Base-by-base conservation (phyloP, 2,797 vertebrate species). In the Paratrypauchen microcephalus region DNA sequence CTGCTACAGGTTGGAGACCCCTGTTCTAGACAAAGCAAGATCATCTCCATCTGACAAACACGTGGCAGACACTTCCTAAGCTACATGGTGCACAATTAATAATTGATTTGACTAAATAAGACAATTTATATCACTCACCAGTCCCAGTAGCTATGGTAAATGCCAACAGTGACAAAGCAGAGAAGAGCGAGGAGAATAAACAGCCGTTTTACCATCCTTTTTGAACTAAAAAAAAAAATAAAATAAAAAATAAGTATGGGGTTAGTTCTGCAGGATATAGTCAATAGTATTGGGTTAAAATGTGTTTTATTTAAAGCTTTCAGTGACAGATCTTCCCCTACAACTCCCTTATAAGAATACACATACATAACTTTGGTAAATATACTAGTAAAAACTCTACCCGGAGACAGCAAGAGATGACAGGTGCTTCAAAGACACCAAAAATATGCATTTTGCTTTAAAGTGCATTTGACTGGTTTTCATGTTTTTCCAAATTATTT, bases 141-240 rank as follows among this genome's bases (percentile, higher is more conserved):
- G 30, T 32, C 7, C 30, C 30, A 32, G 79, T 93, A 92, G 24
- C 91, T 87, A 1, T 92, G 92, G 87, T 93, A 94, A 78, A 95
- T 86, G 77, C 96, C 84, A 18, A 96, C 86, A 80, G 93, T 95
- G 75, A 93, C 70, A 0, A 91, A 92, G 74, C 93, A 93, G 87
- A 95, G 84, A 23, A 90, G 91, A 41, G 94, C 57, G 36, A 96
- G 74, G 68, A 92, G 67, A 75, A 96, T 87, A 71, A 95, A 91
- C 23, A 92, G 80, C 88, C 94, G 95, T 89, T 94, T 95, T 81
- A 86, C 92, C 93, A 95, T 93, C 64, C 69, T 73, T 57, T 15
- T 65, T 66, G 55, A 50, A 65, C 85, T 89, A 77, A 68, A 58
- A 67, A 74, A 73, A 66, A 57, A 67, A 61, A n/a, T n/a, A n/a